These are phyloP conservation scores for Fregetta grallaria DNA, from an alignment of 2,113 vertebrate species.

Conservation along the genomic window DNA sequence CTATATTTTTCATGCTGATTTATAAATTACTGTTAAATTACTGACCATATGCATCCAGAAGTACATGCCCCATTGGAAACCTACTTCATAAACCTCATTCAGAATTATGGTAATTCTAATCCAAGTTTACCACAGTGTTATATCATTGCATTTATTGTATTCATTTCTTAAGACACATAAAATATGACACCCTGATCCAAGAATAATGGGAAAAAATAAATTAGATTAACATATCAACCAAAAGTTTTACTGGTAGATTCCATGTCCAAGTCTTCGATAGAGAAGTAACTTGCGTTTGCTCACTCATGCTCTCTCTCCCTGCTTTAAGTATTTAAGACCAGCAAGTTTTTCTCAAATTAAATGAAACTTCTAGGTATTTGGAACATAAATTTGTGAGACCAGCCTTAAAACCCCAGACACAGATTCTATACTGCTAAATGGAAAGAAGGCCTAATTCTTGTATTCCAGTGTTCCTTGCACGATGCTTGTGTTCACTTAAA, in stretches of 20 bases:
- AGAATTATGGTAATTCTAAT: not conserved
- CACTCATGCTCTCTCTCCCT: not conserved
- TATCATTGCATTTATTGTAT: not conserved
- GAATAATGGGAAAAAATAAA: not conserved
- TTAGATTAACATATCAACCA: not conserved
- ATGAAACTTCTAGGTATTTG: not conserved
- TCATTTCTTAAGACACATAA: not conserved
- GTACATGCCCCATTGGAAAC: not conserved
- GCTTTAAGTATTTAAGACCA: not conserved
- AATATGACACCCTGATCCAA: not conserved
- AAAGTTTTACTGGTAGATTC: not conserved
- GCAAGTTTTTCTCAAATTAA: not conserved
- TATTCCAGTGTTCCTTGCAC: not conserved
- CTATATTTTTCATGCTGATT: not conserved
- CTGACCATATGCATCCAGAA: not conserved
- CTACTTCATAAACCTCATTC: not conserved
- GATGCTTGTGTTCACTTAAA: not conserved
- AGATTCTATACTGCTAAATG: not conserved
- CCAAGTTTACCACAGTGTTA: not conserved
- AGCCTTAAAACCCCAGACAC: not conserved
- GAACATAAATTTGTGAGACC: not conserved
- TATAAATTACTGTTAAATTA: slow-evolving; percentile 23
- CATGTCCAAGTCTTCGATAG: not conserved
- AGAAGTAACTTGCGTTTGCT: not conserved
- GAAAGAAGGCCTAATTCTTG: not conserved